Evolutionary conservation across 2,797 vertebrate genomes (phyloP).

Genomic region (Sebastes flavidus): DNA sequence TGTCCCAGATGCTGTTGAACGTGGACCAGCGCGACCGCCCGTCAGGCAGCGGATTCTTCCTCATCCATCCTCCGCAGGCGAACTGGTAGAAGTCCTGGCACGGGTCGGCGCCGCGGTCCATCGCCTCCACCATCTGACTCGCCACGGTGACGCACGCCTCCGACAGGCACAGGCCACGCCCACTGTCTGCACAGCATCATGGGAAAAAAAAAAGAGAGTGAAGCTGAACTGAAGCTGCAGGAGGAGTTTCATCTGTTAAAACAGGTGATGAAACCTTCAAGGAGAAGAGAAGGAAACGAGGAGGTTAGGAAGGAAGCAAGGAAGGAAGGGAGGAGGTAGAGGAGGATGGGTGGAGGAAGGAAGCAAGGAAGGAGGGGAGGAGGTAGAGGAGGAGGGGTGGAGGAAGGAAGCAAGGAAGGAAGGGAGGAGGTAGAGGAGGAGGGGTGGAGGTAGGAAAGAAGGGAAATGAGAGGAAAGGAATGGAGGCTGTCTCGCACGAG

Average conservation of each 20-base stretch:
- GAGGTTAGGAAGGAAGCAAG: not conserved
- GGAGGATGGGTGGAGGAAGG: not conserved
- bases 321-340: too few relatives aligned
- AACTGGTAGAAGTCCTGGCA: conserved; percentile 98
- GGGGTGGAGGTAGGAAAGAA: not conserved
- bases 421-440: not conserved
- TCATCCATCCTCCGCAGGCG: conserved; percentile 95
- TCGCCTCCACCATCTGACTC: conserved; percentile 92
- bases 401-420: too few relatives aligned
- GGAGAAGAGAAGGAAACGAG: not conserved
- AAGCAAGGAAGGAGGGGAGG: not conserved
- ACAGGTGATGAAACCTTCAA: too few relatives aligned
- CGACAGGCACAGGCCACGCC: conserved; percentile 88
- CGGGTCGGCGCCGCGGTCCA: conserved; percentile 88
- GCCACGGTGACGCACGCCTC: conserved; percentile 93
- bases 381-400: not conserved
- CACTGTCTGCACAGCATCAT: conserved; percentile 80
- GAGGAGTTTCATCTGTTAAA: too few relatives aligned
- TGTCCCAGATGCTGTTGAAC: conserved; percentile 98
- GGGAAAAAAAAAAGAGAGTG: not conserved
- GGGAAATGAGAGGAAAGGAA: not conserved
- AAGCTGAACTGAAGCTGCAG: not conserved
- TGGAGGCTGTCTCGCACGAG: too few relatives aligned
- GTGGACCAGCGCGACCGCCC: conserved; percentile 96
- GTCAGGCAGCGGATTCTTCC: conserved; percentile 92